Base-by-base conservation (phyloP, 2,888 invertebrate species). In the Drosophila birchii region DNA sequence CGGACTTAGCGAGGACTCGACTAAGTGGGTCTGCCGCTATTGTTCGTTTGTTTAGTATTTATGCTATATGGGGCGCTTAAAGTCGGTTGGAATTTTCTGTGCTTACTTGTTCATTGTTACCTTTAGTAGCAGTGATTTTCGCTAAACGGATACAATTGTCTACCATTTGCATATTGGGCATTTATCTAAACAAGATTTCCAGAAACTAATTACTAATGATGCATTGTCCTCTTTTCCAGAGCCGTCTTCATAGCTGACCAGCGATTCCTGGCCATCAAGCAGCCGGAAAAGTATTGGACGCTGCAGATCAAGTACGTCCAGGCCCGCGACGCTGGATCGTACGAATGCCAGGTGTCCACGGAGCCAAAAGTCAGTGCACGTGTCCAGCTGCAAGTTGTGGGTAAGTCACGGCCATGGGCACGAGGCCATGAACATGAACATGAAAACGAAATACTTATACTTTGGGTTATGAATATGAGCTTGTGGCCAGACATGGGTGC, bases 291-390 rank as follows among this genome's bases (percentile, higher is more conserved):
- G 85, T 92, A 91, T 80, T 98, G 98, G 98, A 97, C 97, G 51
- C 93, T 98, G 79, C 97, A 97, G 94, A 96, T 96, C 90, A 97
- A 97, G 93, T 97, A 97, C 94, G 97, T 97, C 88, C 97, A 97
- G 93, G 95, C 96, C 79, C 94, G 97, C 78, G 98, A 98, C 93
- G 97, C 97, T 81, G 98, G 98, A 79, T 94, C 96, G 91, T 98
- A 98, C 94, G 98, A 98, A 94, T 98, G 97, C 93, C 98, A 98
- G 95, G 97, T 98, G 91, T 97, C 97, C 94, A 97, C 97, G 83
- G 97, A 97, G 93, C 97, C 97, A 90, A 98, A 98, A 94, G 96
- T 97, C 95, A 97, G 97, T 93, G 97, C 97, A 93, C 96, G 97
- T 93, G 96, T 98, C 93, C 96, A 96, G 92, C 95, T 98, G 92